Percentiles rank a stretch among this genome's conserved stretches.
Evolutionary conservation across 2,113 vertebrate species (phyloP).

Genomic region (Neomonachus schauinslandi): DNA sequence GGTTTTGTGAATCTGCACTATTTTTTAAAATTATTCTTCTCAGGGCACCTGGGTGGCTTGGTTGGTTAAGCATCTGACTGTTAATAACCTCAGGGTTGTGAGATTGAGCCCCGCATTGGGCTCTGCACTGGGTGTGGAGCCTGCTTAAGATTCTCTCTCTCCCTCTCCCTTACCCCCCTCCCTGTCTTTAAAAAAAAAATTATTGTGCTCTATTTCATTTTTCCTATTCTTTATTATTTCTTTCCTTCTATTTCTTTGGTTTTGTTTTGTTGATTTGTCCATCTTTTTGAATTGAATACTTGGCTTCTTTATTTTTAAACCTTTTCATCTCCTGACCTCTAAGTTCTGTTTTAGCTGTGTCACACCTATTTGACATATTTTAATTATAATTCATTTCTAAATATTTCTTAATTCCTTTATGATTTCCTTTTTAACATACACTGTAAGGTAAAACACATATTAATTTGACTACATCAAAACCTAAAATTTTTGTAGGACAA

Average conservation of each 20-base stretch:
- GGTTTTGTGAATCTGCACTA: background rate
- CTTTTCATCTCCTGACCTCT: constrained; percentile 1
- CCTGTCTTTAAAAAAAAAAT: background rate
- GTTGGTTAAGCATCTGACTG: background rate
- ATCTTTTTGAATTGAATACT: background rate
- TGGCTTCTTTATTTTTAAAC: background rate
- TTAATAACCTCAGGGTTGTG: background rate
- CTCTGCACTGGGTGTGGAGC: background rate
- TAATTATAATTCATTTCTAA: constrained; percentile 33
- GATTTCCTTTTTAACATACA: constrained; percentile 7
- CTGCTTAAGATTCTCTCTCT: background rate
- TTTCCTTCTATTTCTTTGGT: background rate
- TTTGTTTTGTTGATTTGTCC: background rate
- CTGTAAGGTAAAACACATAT: background rate
- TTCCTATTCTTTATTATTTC: constrained; percentile 22
- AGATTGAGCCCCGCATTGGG: background rate
- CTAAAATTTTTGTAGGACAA: constrained; percentile 27
- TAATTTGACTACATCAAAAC: constrained; percentile 21
- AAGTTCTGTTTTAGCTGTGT: background rate
- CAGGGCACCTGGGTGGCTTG: background rate
- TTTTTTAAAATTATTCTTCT: background rate
- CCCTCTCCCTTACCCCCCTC: background rate
- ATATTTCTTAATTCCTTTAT: constrained; percentile 6
- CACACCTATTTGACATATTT: constrained; percentile 6
- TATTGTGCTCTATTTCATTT: background rate